Evolutionary conservation across 2,888 invertebrate species (phyloP).

Genomic region (Liodrosophila aerea): DNA sequence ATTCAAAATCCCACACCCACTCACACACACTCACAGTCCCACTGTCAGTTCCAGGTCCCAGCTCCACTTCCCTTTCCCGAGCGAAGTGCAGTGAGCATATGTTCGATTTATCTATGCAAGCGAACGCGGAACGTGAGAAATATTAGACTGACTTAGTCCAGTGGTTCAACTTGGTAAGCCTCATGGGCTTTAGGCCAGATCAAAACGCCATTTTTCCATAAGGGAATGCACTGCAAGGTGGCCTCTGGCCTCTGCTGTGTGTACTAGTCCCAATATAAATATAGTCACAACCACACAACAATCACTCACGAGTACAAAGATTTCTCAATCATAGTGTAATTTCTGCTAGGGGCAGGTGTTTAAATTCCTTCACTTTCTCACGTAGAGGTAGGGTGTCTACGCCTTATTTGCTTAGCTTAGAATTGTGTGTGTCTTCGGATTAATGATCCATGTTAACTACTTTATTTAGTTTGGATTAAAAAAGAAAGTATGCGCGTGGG

Average conservation of each 20-base stretch:
- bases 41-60: background rate
- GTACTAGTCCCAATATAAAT: background rate
- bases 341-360: constrained; percentile 52
- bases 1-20: constrained; percentile 18
- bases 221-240: constrained; percentile 43
- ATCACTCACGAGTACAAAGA: constrained; percentile 1
- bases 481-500: constrained; percentile 42
- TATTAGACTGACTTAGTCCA: constrained; percentile 70
- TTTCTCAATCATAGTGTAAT: constrained; percentile 53
- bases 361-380: constrained; percentile 32
- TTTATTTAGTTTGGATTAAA: constrained; percentile 36
- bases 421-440: constrained; percentile 53
- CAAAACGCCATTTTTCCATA: constrained; percentile 62
- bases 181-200: constrained; percentile 55
- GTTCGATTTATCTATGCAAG: constrained; percentile 52
- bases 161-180: constrained; percentile 73
- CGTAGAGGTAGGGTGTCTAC: background rate
- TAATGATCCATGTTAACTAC: constrained; percentile 65
- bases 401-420: constrained; percentile 38
- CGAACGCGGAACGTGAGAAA: constrained; percentile 69
- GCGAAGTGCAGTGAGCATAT: constrained; percentile 18
- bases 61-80: constrained; percentile 5
- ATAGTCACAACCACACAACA: background rate
- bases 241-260: constrained; percentile 8
- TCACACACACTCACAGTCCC: background rate